phyloP scores from a whole-genome alignment of 2,888 invertebrate genomes.

The Panzeria rudis region DNA sequence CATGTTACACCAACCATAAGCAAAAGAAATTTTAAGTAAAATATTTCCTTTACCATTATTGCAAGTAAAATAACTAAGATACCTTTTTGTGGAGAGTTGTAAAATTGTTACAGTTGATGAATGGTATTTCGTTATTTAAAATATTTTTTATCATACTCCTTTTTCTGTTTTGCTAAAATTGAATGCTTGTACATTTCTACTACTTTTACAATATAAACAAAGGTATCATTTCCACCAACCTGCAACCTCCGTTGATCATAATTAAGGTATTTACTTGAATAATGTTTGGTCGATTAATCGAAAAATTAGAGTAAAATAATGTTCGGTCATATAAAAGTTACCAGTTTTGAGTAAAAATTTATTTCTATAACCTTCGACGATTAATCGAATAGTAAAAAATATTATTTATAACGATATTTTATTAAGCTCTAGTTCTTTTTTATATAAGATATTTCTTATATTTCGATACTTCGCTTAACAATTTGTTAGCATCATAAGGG shows the following conservation, averaged over 20 bases:
- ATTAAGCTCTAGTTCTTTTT: no score
- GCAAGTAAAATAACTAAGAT: slow-evolving; percentile 71
- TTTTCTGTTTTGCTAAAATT: slow-evolving; percentile 21
- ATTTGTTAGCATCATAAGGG: no score
- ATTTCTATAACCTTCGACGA: no score
- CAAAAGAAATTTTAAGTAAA: slow-evolving; percentile 72
- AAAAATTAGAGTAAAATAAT: no score
- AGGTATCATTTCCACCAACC: neutral
- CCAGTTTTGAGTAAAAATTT: no score
- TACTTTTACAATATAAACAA: neutral
- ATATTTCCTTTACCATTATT: slow-evolving; percentile 71
- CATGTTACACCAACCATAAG: slow-evolving; percentile 32
- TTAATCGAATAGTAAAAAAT: no score
- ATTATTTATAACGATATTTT: no score
- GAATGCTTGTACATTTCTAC: neutral
- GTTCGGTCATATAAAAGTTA: no score
- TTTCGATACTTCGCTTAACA: no score
- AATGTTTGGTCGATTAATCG: no score
- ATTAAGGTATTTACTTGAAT: neutral
- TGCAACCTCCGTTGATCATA: neutral
- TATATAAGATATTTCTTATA: no score
- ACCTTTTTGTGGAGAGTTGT: slow-evolving; percentile 66
- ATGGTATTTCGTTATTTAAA: slow-evolving; percentile 68
- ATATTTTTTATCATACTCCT: slow-evolving; percentile 51
- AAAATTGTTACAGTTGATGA: slow-evolving; percentile 66